Evolutionary conservation across 2,888 invertebrate genomes (phyloP).

Genomic region (Chalcosyrphus nemorum): DNA sequence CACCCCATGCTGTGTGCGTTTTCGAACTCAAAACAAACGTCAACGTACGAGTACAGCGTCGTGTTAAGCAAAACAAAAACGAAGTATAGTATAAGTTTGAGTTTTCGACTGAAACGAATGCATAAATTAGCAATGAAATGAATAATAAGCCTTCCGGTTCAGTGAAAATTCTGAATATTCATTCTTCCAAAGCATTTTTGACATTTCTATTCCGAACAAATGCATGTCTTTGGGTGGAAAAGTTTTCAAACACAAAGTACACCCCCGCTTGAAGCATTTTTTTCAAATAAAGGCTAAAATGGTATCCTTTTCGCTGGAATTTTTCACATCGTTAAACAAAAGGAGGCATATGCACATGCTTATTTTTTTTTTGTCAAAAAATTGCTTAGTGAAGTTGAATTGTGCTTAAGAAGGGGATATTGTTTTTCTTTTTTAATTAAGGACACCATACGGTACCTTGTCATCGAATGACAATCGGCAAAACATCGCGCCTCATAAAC

Average conservation of each 20-base stretch:
- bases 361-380: neutral
- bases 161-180: constrained; percentile 48
- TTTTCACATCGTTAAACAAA: constrained; percentile 7
- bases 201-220: constrained; percentile 49
- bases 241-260: neutral
- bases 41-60: neutral
- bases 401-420: too few species aligned
- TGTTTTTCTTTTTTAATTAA: constrained; percentile 63
- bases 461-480: constrained; percentile 38
- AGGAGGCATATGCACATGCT: neutral
- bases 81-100: neutral
- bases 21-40: neutral
- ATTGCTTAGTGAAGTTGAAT: neutral
- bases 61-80: neutral
- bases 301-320: constrained; percentile 18
- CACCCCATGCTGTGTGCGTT: constrained; percentile 8
- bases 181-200: constrained; percentile 20
- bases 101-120: neutral
- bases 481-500: neutral
- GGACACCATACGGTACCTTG: constrained; percentile 16
- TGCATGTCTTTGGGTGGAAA: neutral
- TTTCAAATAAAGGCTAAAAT: constrained; percentile 25
- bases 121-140: constrained; percentile 65
- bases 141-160: constrained; percentile 66
- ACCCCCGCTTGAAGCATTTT: constrained; percentile 4